Percentiles rank a stretch among this genome's conserved stretches.
phyloP scores from a whole-genome alignment of 2,888 invertebrate species.

The Drosophila testacea region DNA sequence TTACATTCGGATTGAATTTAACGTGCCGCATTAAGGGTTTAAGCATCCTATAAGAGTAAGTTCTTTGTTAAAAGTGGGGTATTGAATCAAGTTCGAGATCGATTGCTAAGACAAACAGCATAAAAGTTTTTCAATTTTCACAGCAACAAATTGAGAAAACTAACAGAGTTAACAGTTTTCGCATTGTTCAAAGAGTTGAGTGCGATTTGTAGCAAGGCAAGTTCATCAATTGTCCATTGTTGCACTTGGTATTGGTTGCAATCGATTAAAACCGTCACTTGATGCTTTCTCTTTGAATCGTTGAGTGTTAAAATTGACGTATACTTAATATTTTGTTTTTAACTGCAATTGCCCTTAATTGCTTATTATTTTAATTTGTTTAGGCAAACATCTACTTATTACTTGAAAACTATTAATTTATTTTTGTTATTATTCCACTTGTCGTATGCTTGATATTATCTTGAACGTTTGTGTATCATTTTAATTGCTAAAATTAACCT shows the following conservation, averaged over 20 bases:
- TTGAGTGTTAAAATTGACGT: no score
- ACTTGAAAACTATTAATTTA: no score
- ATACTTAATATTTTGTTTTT: not conserved
- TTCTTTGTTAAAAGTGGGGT: slow-evolving; percentile 18
- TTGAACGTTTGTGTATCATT: not conserved
- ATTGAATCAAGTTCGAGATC: slow-evolving; percentile 26
- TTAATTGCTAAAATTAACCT: not conserved
- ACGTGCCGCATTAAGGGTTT: slow-evolving; percentile 30
- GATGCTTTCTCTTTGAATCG: not conserved
- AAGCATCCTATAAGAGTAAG: slow-evolving; percentile 29
- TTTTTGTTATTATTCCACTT: not conserved
- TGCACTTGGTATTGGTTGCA: not conserved
- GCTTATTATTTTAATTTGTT: not conserved
- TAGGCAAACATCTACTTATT: no score
- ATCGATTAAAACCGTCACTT: not conserved
- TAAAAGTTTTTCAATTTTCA: slow-evolving; percentile 56
- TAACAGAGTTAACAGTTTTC: slow-evolving; percentile 25
- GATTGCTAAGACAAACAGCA: slow-evolving; percentile 43
- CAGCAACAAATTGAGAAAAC: slow-evolving; percentile 31
- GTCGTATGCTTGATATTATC: not conserved
- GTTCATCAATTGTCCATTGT: slow-evolving; percentile 25
- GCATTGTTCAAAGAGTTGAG: slow-evolving; percentile 30
- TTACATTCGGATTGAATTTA: slow-evolving; percentile 28
- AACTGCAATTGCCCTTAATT: not conserved
- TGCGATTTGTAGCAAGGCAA: slow-evolving; percentile 18